Evolutionary conservation across 2,888 invertebrate genomes (phyloP), one percentile per base, ranked within the genome.

Genomic region (Unio delphinus): DNA sequence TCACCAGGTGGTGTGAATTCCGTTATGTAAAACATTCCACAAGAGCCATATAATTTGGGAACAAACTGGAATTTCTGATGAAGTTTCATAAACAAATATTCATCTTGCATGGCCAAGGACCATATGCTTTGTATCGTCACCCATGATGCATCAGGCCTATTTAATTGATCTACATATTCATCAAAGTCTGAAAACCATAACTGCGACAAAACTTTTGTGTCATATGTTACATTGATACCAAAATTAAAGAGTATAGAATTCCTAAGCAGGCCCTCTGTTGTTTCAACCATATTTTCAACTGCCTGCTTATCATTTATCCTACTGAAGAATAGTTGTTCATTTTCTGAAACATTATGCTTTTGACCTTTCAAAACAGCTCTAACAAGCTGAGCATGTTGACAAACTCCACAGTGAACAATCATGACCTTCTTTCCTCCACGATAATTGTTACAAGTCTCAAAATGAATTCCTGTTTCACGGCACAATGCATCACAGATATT

Each of bases 401-500:
- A 78, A 58, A 67, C 65, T 3, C 54, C 26, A 55, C 78, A 78
- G 3, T 62, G 34, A 23, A 74, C 68, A 28, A 76, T 55, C 17
- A 79, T 55, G 18, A 83, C 80, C 17, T 67, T 92, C 87, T 93
- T 93, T 34, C 92, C 92, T 55, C 91, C 90, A 80, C 92, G 92
- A 78, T 93, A 92, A 57, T 92, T 92, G 78, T 93, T 92, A 81
- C 94, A 94, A 8, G 92, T 91, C 17, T 92, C 83, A 8, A 93
- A 92, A 66, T 92, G n/a, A 4, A 82, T 91, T 60, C 91, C 91
- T 68, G 91, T 89, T 55, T 91, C 90, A 28, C 90, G 87, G 84
- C 94, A 94, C n/a, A 94, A 84, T 0, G 92, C 92, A 23, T 90
- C 90, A 85, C 94, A 94, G 23, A 94, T 87, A 74, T 92, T 92